Conservation (phyloP, 2,797 vertebrate genomes). For the Bufotes viridis region DNA sequence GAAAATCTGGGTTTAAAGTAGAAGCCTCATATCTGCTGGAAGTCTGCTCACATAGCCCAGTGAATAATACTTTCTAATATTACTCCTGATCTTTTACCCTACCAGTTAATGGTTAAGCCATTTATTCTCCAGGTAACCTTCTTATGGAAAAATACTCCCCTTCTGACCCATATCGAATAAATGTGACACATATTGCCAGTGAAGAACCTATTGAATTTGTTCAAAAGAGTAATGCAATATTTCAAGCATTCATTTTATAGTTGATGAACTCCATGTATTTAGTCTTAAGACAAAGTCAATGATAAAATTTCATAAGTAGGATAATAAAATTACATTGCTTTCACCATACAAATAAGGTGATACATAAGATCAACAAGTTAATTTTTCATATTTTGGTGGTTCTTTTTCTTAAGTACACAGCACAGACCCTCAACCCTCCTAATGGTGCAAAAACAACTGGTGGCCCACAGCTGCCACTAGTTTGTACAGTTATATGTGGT, state of each 20-base stretch:
- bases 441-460: too few species aligned
- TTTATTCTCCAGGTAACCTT: neutral
- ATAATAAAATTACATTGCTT: neutral
- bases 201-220: neutral
- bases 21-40: neutral
- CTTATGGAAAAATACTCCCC: neutral
- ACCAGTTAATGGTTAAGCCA: neutral
- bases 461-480: too few species aligned
- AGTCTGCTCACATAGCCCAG: neutral
- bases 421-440: too few species aligned
- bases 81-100: neutral
- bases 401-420: too few species aligned
- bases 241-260: neutral
- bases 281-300: neutral
- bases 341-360: neutral
- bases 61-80: slow-evolving; percentile 5
- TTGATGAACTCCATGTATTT: neutral
- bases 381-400: neutral
- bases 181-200: neutral
- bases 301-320: neutral
- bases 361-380: neutral
- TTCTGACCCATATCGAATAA: slow-evolving; percentile 1
- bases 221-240: neutral
- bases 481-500: too few species aligned
- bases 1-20: neutral